Evolutionary conservation across 2,797 vertebrate genomes (phyloP).

Genomic region (Buceros bicornis): DNA sequence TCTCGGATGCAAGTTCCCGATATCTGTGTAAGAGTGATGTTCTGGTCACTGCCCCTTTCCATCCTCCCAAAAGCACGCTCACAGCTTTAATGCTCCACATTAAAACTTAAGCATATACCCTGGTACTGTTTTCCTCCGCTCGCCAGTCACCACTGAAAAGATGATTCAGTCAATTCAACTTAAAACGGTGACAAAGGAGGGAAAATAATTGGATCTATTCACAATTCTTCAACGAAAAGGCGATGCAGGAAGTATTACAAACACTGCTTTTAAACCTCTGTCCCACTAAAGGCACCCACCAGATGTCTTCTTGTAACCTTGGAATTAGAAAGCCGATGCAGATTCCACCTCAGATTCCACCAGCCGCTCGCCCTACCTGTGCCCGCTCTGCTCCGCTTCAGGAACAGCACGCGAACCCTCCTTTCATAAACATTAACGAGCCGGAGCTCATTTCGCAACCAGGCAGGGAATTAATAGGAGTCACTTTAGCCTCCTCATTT

Average conservation of each 20-base stretch:
- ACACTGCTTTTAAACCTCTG: not conserved
- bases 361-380: not conserved
- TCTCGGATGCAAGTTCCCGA: not conserved
- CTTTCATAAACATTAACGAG: not conserved
- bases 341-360: slow-evolving; percentile 5
- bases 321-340: not conserved
- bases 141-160: not conserved
- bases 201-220: not conserved
- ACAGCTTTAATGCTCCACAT: not conserved
- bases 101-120: not conserved
- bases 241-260: not conserved
- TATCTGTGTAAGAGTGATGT: not conserved
- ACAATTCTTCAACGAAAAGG: not conserved
- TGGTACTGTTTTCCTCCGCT: not conserved
- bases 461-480: not conserved
- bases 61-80: not conserved
- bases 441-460: not conserved
- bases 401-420: not conserved
- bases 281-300: not conserved
- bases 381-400: not conserved
- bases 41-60: not conserved
- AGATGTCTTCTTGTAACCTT: not conserved
- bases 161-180: not conserved
- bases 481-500: slow-evolving; percentile 77
- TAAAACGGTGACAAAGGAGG: not conserved